Conservation (phyloP, 2,113 vertebrate species). For the Anarhynchus alexandrinus region DNA sequence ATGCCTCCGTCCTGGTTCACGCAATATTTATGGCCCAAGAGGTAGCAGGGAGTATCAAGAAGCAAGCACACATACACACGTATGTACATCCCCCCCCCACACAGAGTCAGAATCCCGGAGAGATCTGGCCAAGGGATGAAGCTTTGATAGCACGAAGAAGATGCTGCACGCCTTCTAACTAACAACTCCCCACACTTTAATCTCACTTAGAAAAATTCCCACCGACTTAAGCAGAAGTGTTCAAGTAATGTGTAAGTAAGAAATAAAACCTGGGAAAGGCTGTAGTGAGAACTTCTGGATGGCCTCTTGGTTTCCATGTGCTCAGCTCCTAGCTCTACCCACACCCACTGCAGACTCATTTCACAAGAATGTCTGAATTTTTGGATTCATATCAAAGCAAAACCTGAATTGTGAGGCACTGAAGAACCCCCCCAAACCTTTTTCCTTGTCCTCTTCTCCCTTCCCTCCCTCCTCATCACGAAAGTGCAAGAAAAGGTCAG, state of each 20-base stretch:
- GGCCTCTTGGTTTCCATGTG: background rate
- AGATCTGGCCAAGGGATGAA: background rate
- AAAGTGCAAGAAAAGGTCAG: background rate
- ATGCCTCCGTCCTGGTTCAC: background rate
- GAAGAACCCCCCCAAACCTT: background rate
- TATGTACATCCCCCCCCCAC: background rate
- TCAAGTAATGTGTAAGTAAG: background rate
- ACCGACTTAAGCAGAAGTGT: background rate
- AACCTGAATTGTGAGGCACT: background rate
- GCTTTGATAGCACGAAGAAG: background rate
- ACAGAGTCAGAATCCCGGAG: background rate
- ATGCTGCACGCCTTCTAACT: background rate
- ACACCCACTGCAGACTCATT: background rate
- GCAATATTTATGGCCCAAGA: conserved; percentile 16
- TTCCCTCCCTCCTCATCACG: background rate
- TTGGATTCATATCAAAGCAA: background rate
- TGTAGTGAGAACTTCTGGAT: background rate
- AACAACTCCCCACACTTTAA: background rate
- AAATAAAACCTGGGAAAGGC: background rate
- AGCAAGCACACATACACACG: background rate
- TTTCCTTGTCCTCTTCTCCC: background rate
- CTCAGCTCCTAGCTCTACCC: background rate
- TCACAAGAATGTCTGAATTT: background rate
- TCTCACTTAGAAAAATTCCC: background rate
- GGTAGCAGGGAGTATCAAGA: background rate